Percentiles rank a stretch among this genome's conserved stretches.
Evolutionary conservation across 2,113 vertebrate species (phyloP).

Genomic region (Protobothrops mucrosquamatus): DNA sequence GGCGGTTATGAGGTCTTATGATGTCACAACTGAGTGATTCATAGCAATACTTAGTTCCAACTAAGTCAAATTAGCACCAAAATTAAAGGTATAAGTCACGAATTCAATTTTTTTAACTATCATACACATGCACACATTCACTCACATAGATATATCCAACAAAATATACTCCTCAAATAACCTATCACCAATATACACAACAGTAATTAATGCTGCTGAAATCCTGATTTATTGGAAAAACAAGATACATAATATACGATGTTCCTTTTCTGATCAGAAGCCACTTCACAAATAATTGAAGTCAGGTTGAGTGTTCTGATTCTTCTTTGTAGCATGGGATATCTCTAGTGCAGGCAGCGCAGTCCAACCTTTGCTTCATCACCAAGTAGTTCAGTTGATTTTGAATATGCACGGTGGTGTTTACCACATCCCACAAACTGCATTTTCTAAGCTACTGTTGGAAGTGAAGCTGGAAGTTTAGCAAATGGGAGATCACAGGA

Average conservation of each 20-base stretch:
- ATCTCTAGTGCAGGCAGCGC: not conserved
- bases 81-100: not conserved
- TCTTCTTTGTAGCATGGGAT: not conserved
- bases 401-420: not conserved
- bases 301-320: not conserved
- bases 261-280: not conserved
- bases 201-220: slow-evolving; percentile 9
- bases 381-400: not conserved
- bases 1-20: not conserved
- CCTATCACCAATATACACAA: not conserved
- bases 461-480: not conserved
- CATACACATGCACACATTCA: not conserved
- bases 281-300: not conserved
- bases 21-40: not conserved
- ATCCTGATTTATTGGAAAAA: slow-evolving; percentile 22
- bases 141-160: not conserved
- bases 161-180: too few species aligned
- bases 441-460: not conserved
- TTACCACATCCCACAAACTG: not conserved
- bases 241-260: not conserved
- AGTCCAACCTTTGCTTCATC: not conserved
- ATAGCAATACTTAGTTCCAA: not conserved
- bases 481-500: not conserved
- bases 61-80: not conserved
- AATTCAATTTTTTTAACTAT: not conserved